A percentile compares a stretch with the other conserved stretches of the same genome.
These are phyloP conservation scores for Holacanthus passer DNA, from an alignment of 2,113 vertebrate species.

Conservation along the genomic window DNA sequence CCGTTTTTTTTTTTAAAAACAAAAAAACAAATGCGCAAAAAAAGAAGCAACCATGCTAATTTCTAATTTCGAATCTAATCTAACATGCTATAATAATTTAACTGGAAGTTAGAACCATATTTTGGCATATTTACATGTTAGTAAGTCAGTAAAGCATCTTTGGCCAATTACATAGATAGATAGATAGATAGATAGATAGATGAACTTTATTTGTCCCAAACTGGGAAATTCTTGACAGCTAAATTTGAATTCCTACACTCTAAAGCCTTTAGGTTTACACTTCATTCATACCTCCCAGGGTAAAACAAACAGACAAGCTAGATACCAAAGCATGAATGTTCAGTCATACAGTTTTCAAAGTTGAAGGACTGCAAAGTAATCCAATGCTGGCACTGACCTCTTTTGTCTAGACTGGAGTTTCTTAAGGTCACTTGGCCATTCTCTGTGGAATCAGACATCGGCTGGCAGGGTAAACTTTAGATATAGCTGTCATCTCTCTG, in stretches of 20 bases:
- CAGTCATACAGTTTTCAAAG: conserved; percentile 28
- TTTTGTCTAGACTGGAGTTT: conserved; percentile 57
- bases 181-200: too few species aligned
- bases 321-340: conserved; percentile 27
- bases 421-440: conserved; percentile 56
- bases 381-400: conserved; percentile 49
- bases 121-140: neutral
- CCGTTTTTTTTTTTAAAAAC: too few species aligned
- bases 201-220: too few species aligned
- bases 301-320: conserved; percentile 27
- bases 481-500: conserved; percentile 74
- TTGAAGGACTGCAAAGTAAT: conserved; percentile 46
- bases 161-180: too few species aligned
- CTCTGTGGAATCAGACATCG: conserved; percentile 58
- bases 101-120: neutral
- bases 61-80: too few species aligned
- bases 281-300: conserved; percentile 1
- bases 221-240: too few species aligned
- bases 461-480: conserved; percentile 59
- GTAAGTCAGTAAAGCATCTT: too few species aligned
- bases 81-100: too few species aligned
- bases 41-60: too few species aligned
- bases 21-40: too few species aligned
- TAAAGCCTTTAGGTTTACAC: conserved; percentile 1
- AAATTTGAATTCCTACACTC: neutral